Evolutionary conservation across 2,797 vertebrate genomes (phyloP).

Genomic region (Sebastes aleutianus): DNA sequence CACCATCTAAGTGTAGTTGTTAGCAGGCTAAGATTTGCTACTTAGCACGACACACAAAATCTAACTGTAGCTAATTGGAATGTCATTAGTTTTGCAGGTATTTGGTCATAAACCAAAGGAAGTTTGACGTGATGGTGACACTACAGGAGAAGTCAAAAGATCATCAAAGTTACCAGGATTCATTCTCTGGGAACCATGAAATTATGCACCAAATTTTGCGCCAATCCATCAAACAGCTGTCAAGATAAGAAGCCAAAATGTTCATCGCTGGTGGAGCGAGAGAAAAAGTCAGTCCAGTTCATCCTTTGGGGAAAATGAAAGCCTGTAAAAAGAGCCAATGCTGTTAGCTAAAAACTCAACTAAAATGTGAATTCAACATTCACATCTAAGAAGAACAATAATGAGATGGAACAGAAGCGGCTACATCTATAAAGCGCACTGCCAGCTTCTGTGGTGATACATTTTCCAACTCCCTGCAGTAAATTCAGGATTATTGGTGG

Average conservation of each 20-base stretch:
- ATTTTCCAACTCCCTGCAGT: constrained; percentile 1
- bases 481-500: constrained; percentile 30
- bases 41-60: background rate
- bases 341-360: background rate
- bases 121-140: background rate
- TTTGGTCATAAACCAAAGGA: background rate
- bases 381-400: background rate
- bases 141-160: background rate
- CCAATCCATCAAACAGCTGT: background rate
- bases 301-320: background rate
- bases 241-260: background rate
- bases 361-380: background rate
- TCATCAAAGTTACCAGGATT: too few species aligned
- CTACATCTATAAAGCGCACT: background rate
- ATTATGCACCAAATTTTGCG: background rate
- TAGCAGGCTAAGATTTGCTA: too few species aligned
- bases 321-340: background rate
- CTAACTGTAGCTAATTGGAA: background rate
- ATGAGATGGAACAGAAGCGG: background rate
- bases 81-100: background rate
- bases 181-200: too few species aligned
- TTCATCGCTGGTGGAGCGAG: background rate
- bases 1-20: background rate
- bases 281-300: background rate
- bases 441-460: constrained; percentile 1